Evolutionary conservation across 1,140 invertebrate genomes (phyloP).

Genomic region (Agrilus planipennis): DNA sequence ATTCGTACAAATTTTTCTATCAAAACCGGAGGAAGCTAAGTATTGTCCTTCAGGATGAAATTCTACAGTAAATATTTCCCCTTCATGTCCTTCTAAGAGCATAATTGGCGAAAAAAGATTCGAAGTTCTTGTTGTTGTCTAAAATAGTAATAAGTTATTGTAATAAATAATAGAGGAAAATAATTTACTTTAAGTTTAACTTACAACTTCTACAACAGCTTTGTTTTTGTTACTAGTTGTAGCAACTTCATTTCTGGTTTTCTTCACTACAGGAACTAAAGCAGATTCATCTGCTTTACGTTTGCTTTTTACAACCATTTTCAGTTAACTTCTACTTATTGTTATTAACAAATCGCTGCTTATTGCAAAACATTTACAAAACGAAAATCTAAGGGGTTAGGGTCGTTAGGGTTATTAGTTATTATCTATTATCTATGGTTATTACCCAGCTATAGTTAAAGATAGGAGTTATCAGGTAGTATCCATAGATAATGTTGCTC

Average conservation of each 20-base stretch:
- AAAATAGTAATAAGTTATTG: conserved; percentile 10
- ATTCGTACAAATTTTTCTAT: conserved; percentile 87
- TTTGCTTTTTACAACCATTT: conserved; percentile 43
- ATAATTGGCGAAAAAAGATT: conserved; percentile 89
- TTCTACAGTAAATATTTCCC: conserved; percentile 86
- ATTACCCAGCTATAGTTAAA: too few relatives aligned
- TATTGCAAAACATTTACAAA: too few relatives aligned
- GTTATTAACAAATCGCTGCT: too few relatives aligned
- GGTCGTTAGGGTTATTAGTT: too few relatives aligned
- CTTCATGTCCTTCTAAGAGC: conserved; percentile 92
- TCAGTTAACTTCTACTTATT: too few relatives aligned
- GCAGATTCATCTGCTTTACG: conserved; percentile 58
- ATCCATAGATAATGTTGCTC: too few relatives aligned
- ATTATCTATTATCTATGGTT: too few relatives aligned
- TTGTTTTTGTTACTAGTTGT: conserved; percentile 49
- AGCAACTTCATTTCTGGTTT: conserved; percentile 56
- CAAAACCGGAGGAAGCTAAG: conserved; percentile 91
- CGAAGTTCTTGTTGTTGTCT: conserved; percentile 66
- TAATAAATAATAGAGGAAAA: not conserved
- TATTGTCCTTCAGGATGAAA: conserved; percentile 95
- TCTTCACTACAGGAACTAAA: conserved; percentile 55
- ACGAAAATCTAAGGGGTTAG: too few relatives aligned
- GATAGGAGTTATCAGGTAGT: too few relatives aligned
- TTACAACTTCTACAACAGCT: conserved; percentile 49
- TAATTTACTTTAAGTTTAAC: conserved; percentile 9